These are phyloP conservation scores for Chymomyza caudatula DNA, from an alignment of 2,888 invertebrate genomes.

Conservation along the genomic window DNA sequence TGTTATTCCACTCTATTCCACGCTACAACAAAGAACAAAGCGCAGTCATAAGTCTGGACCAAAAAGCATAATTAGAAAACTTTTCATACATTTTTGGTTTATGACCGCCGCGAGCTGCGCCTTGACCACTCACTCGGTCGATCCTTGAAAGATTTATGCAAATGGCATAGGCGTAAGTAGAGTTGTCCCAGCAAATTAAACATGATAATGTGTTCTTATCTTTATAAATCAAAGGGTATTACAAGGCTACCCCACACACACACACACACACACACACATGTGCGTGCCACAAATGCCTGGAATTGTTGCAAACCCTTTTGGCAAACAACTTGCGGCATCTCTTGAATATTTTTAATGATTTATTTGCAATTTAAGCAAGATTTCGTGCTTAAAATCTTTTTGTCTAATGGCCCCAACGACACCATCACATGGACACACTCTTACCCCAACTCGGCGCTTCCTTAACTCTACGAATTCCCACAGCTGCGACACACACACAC, in stretches of 20 bases:
- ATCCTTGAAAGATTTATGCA: constrained; percentile 42
- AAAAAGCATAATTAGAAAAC: constrained; percentile 65
- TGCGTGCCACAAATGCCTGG: constrained; percentile 38
- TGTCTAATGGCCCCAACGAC: constrained; percentile 45
- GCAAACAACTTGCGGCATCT: constrained; percentile 47
- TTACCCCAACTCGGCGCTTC: not conserved
- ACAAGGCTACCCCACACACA: constrained; percentile 35
- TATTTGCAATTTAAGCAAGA: constrained; percentile 72
- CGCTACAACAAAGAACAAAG: constrained; percentile 32
- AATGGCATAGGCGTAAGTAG: constrained; percentile 26
- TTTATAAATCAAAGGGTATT: constrained; percentile 75
- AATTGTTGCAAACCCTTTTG: constrained; percentile 46
- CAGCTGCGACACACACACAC: constrained; percentile 5
- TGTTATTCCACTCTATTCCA: not conserved
- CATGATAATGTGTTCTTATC: constrained; percentile 64
- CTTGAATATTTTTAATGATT: constrained; percentile 74
- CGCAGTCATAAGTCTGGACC: constrained; percentile 49
- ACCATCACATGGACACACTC: constrained; percentile 18
- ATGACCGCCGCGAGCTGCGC: constrained; percentile 6
- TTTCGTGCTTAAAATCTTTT: constrained; percentile 61
- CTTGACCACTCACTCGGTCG: constrained; percentile 36
- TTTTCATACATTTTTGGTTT: constrained; percentile 48
- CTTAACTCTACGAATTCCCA: constrained; percentile 25
- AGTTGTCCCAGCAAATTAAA: constrained; percentile 48
- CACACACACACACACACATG: constrained; percentile 19